Conservation (phyloP, 2,113 vertebrate genomes). For the Pycnonotus jocosus region DNA sequence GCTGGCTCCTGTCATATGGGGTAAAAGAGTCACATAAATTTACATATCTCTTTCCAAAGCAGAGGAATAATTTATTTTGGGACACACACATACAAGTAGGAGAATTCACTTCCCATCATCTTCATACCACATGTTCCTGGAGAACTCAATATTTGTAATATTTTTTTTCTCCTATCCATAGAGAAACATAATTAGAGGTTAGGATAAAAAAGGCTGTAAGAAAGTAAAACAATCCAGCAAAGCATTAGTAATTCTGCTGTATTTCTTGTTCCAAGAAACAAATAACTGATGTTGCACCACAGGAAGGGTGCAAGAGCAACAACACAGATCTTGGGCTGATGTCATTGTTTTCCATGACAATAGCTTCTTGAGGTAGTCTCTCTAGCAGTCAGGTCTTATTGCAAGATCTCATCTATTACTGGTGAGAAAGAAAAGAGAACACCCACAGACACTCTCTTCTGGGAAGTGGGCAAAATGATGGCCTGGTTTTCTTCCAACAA, state of each 20-base stretch:
- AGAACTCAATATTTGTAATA: not conserved
- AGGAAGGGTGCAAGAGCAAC: slow-evolving; percentile 8
- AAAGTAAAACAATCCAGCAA: not conserved
- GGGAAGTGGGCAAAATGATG: slow-evolving; percentile 32
- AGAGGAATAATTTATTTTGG: not conserved
- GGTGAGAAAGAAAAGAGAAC: slow-evolving; percentile 41
- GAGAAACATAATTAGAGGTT: slow-evolving; percentile 20
- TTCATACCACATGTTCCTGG: not conserved
- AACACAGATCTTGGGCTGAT: not conserved
- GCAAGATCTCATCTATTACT: slow-evolving; percentile 17
- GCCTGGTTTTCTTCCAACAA: slow-evolving; percentile 51
- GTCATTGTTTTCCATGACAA: slow-evolving; percentile 8
- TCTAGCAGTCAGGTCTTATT: slow-evolving; percentile 13
- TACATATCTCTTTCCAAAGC: not conserved
- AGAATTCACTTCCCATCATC: not conserved
- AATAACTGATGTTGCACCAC: not conserved
- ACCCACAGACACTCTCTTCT: slow-evolving; percentile 27
- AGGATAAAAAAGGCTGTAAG: not conserved
- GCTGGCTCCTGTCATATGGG: not conserved
- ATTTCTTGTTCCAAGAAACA: not conserved
- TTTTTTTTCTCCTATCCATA: not conserved
- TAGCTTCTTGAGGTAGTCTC: slow-evolving; percentile 20
- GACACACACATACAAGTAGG: not conserved
- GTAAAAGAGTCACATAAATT: not conserved
- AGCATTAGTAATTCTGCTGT: not conserved